Conservation (phyloP, 2,888 invertebrate species). For the Rhingia rostrata region DNA sequence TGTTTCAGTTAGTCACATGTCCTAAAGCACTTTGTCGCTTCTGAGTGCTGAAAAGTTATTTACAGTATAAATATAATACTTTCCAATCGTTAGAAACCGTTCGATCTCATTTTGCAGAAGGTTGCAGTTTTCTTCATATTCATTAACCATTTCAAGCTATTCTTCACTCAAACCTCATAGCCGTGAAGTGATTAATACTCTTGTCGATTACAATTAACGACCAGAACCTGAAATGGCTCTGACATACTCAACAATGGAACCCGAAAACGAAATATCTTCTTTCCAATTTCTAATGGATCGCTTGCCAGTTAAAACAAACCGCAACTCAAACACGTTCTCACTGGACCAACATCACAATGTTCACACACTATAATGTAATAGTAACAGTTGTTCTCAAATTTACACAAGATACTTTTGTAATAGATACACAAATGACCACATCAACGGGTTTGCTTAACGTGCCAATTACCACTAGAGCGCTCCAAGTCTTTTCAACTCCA, state of each 20-base stretch:
- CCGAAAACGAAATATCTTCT: constrained; percentile 15
- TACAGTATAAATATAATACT: too few species aligned
- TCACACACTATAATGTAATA: not conserved
- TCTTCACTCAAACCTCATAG: too few species aligned
- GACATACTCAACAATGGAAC: not conserved
- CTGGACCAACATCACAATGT: constrained; percentile 22
- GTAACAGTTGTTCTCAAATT: not conserved
- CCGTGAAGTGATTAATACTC: too few species aligned
- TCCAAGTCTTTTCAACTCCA: not conserved
- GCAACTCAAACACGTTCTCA: constrained; percentile 4
- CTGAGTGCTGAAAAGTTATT: too few species aligned
- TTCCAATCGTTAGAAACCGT: too few species aligned
- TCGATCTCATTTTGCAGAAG: too few species aligned
- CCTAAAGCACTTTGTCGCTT: too few species aligned
- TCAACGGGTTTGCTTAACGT: constrained; percentile 1
- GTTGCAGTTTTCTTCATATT: too few species aligned
- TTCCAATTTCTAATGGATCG: constrained; percentile 15
- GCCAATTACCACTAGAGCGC: constrained; percentile 18
- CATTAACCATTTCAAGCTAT: too few species aligned
- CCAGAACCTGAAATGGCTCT: not conserved
- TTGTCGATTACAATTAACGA: not conserved
- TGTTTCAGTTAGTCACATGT: too few species aligned
- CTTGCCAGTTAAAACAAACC: constrained; percentile 23
- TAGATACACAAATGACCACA: constrained; percentile 5
- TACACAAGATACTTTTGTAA: constrained; percentile 9